These are phyloP conservation scores for Tortrix viridana DNA, from an alignment of 2,888 invertebrate genomes.

Conservation along the genomic window DNA sequence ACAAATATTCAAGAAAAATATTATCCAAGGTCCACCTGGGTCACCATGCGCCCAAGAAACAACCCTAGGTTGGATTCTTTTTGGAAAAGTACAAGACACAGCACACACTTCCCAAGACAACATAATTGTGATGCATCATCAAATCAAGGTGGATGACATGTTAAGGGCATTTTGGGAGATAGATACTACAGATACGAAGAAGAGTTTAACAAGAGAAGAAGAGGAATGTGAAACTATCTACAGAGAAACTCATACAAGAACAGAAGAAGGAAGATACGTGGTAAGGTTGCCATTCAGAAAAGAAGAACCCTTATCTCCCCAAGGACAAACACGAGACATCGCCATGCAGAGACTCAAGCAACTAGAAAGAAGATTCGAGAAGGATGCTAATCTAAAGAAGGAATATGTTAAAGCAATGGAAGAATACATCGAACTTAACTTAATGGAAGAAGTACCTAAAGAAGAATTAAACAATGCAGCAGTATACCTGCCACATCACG, in stretches of 20 bases:
- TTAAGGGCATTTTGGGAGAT: conserved; percentile 37
- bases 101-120: too few relatives aligned
- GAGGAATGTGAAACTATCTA: conserved; percentile 16
- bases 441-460: too few relatives aligned
- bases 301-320: neutral
- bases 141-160: too few relatives aligned
- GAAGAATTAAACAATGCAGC: too few relatives aligned
- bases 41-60: conserved; percentile 3
- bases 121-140: too few relatives aligned
- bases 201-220: conserved; percentile 4
- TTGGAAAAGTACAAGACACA: too few relatives aligned
- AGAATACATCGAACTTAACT: conserved; percentile 13
- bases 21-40: conserved; percentile 43
- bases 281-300: conserved; percentile 5
- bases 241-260: conserved; percentile 4
- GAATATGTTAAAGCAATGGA: conserved; percentile 20
- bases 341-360: conserved; percentile 13
- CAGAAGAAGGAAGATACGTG: conserved; percentile 5
- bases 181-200: conserved; percentile 21
- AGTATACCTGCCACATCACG: too few relatives aligned
- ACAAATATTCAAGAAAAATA: conserved; percentile 35
- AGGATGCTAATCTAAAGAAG: conserved; percentile 13
- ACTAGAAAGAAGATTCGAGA: conserved; percentile 23
- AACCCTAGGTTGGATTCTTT: too few relatives aligned
- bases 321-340: conserved; percentile 23